phyloP scores from a whole-genome alignment of 2,797 vertebrate genomes.

The Neosalanx taihuensis region DNA sequence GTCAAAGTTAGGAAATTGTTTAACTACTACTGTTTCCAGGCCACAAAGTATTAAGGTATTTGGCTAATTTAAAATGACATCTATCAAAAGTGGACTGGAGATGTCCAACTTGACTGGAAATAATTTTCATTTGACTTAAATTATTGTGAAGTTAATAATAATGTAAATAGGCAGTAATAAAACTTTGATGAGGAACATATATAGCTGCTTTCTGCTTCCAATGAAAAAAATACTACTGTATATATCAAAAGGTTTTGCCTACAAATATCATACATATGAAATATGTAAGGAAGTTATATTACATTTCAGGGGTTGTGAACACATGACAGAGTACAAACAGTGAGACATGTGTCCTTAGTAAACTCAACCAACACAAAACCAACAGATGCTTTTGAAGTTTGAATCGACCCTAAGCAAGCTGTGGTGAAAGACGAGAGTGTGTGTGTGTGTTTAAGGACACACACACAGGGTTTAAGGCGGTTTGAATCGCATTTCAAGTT shows the following conservation, averaged over 20 bases:
- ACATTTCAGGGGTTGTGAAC: slow-evolving; percentile 9
- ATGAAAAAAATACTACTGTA: background rate
- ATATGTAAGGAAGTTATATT: slow-evolving; percentile 13
- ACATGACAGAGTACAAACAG: slow-evolving; percentile 8
- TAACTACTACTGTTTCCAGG: slow-evolving; percentile 20
- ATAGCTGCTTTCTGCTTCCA: background rate
- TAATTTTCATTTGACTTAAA: background rate
- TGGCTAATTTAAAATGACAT: slow-evolving; percentile 41
- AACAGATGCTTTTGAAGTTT: slow-evolving; percentile 34
- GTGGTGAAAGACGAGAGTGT: slow-evolving; percentile 16
- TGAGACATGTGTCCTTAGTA: slow-evolving; percentile 33
- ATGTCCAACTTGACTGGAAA: slow-evolving; percentile 12
- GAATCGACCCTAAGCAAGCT: slow-evolving; percentile 22
- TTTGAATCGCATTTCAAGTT: slow-evolving; percentile 43
- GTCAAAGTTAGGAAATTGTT: slow-evolving; percentile 36
- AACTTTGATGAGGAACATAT: background rate
- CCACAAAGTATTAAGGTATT: slow-evolving; percentile 41
- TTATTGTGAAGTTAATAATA: background rate
- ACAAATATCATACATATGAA: background rate
- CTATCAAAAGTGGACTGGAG: slow-evolving; percentile 22
- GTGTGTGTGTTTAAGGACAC: background rate
- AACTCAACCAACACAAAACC: slow-evolving; percentile 30
- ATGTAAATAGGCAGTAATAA: background rate
- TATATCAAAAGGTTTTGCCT: background rate
- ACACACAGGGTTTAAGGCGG: slow-evolving; percentile 10